Conservation (phyloP, 2,113 vertebrate species). For the Seriola rivoliana region DNA sequence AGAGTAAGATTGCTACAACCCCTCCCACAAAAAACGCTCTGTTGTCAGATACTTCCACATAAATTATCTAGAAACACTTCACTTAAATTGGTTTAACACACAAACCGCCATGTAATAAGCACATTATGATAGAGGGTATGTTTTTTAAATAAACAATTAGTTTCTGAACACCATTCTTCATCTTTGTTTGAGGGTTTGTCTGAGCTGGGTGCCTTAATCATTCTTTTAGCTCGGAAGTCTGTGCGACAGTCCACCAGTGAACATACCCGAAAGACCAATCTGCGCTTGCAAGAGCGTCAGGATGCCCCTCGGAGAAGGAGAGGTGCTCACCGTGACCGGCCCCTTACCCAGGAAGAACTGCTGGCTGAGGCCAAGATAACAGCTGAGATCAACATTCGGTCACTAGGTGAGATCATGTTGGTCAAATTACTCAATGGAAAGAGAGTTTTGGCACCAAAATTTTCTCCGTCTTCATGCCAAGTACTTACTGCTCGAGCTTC, state of each 20-base stretch:
- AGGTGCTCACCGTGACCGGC: slow-evolving; percentile 89
- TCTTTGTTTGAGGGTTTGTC: background rate
- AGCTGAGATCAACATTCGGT: slow-evolving; percentile 93
- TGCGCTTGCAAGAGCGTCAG: slow-evolving; percentile 94
- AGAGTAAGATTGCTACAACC: slow-evolving; percentile 84
- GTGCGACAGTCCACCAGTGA: slow-evolving; percentile 97
- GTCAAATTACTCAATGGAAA: background rate
- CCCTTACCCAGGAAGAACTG: slow-evolving; percentile 94
- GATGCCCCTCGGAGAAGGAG: slow-evolving; percentile 92
- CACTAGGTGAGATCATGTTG: slow-evolving; percentile 86
- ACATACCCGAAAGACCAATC: slow-evolving; percentile 93
- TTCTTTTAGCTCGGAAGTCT: slow-evolving; percentile 89
- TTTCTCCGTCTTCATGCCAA: background rate
- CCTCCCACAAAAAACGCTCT: background rate
- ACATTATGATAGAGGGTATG: background rate
- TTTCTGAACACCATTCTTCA: background rate
- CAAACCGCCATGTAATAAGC: background rate
- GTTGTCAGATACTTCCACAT: background rate
- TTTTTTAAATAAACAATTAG: background rate
- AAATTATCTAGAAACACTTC: background rate
- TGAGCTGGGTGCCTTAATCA: background rate
- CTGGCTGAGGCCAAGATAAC: slow-evolving; percentile 95
- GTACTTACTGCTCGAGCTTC: background rate
- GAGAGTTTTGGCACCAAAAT: background rate
- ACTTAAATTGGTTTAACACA: background rate